phyloP scores from a whole-genome alignment of 1,140 invertebrate species.

The Tenebrio molitor region DNA sequence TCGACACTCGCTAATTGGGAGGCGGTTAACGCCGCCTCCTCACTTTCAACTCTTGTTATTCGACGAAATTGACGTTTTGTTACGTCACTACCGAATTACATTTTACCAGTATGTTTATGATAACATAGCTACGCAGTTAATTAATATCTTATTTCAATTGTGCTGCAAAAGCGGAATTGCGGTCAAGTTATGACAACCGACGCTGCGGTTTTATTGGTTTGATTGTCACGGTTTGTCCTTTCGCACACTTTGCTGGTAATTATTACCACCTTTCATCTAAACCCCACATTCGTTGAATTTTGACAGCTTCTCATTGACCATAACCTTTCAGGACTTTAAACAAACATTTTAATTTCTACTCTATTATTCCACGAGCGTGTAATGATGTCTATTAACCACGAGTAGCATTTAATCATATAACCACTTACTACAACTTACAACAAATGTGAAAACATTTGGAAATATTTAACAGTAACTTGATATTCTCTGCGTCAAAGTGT shows the following conservation, averaged over 20 bases:
- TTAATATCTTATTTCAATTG: constrained; percentile 18
- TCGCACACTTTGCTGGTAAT: background rate
- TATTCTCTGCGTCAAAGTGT: no score
- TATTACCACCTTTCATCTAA: background rate
- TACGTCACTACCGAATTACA: constrained; percentile 4
- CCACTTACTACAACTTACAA: no score
- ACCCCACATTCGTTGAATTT: background rate
- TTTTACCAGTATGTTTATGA: constrained; percentile 25
- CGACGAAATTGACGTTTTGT: constrained; percentile 17
- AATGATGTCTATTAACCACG: no score
- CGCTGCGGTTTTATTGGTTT: constrained; percentile 5
- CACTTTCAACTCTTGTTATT: constrained; percentile 5
- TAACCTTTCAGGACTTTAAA: no score
- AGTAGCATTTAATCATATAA: no score
- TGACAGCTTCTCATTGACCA: background rate
- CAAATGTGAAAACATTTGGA: no score
- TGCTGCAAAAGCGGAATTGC: constrained; percentile 13
- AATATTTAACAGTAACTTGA: no score
- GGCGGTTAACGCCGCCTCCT: background rate
- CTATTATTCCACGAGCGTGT: no score
- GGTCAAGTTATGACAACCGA: constrained; percentile 3
- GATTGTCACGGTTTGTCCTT: background rate
- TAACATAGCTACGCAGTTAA: constrained; percentile 23
- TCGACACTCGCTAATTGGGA: constrained; percentile 19
- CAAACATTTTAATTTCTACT: no score